Percentiles rank a stretch among this genome's conserved stretches.
phyloP scores from a whole-genome alignment of 2,113 vertebrate species.

The Cnemophilus loriae region DNA sequence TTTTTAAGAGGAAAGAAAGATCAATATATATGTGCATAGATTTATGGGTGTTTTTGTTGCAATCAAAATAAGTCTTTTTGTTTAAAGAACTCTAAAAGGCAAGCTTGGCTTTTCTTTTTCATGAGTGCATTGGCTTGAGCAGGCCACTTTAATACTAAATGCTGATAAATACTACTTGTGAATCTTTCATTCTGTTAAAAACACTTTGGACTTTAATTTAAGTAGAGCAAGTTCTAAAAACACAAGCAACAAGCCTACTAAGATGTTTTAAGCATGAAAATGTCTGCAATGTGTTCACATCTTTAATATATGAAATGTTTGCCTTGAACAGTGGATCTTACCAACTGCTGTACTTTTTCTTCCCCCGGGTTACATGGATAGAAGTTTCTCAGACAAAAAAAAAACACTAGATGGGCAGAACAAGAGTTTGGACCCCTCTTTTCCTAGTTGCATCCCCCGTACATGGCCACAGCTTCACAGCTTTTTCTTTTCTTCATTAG shows the following conservation, averaged over 20 bases:
- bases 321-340: background rate
- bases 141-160: conserved; percentile 26
- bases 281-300: background rate
- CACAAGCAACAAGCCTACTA: background rate
- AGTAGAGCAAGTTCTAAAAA: conserved; percentile 6
- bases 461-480: background rate
- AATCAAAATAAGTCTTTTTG: conserved; percentile 75
- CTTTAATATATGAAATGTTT: background rate
- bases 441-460: background rate
- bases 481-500: background rate
- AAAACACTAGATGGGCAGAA: background rate
- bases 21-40: conserved; percentile 84
- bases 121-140: conserved; percentile 7
- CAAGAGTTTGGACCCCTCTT: background rate
- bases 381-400: background rate
- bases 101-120: conserved; percentile 54
- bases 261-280: background rate
- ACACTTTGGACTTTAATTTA: conserved; percentile 36
- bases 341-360: background rate
- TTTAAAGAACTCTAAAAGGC: conserved; percentile 66
- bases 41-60: conserved; percentile 81
- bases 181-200: conserved; percentile 49
- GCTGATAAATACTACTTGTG: conserved; percentile 29
- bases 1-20: conserved; percentile 81
- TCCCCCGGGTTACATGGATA: fast-evolving